Percentiles rank a stretch among this genome's conserved stretches.
These are phyloP conservation scores for Acleris laterana DNA, from an alignment of 2,888 invertebrate genomes.

Conservation along the genomic window DNA sequence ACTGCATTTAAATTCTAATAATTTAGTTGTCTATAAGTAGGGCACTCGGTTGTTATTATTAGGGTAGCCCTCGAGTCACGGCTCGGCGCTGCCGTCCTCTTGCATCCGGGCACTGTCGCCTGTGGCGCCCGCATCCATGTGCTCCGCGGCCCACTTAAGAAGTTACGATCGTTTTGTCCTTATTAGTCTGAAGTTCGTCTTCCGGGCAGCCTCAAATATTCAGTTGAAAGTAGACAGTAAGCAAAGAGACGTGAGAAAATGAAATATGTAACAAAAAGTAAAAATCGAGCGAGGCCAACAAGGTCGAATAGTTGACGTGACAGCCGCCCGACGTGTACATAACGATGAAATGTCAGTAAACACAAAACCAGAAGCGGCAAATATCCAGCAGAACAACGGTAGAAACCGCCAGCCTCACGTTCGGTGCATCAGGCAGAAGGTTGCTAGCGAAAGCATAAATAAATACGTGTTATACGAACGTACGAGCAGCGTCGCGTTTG, in stretches of 20 bases:
- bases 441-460: conserved; percentile 53
- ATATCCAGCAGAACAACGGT: background rate
- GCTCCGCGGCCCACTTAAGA: conserved; percentile 16
- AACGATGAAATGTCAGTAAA: conserved; percentile 33
- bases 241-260: conserved; percentile 18
- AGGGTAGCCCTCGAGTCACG: conserved; percentile 19
- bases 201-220: conserved; percentile 12
- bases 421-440: conserved; percentile 29
- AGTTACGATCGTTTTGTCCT: conserved; percentile 19
- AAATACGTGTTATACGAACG: conserved; percentile 53
- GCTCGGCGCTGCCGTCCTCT: background rate
- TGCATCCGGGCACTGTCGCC: conserved; percentile 3
- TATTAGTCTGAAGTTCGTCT: conserved; percentile 29
- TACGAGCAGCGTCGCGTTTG: conserved; percentile 52
- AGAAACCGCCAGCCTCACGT: conserved; percentile 37
- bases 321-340: conserved; percentile 21
- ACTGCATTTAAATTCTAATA: background rate
- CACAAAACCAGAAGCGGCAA: conserved; percentile 29
- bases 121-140: conserved; percentile 30
- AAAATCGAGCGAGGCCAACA: conserved; percentile 13
- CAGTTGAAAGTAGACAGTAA: conserved; percentile 16
- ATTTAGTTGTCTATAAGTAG: conserved; percentile 1
- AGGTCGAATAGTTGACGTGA: conserved; percentile 18
- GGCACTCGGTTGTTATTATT: conserved; percentile 1
- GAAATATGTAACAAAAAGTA: conserved; percentile 26